Percentiles rank a stretch among this genome's conserved stretches.
Evolutionary conservation across 2,888 invertebrate genomes (phyloP).

Genomic region (Patella ulyssiponensis): DNA sequence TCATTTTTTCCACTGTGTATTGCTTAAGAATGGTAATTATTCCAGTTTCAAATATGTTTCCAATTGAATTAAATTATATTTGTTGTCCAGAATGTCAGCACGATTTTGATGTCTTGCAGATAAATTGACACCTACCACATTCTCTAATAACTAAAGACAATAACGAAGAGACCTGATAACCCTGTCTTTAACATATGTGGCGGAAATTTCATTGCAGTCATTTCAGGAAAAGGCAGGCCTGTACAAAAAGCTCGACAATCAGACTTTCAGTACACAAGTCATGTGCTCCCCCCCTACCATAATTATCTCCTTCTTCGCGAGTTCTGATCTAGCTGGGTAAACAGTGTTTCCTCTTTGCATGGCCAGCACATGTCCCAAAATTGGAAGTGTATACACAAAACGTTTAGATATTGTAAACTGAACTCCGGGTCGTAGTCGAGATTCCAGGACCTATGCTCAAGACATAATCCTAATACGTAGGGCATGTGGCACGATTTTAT

Average conservation of each 20-base stretch:
- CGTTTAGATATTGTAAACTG: background rate
- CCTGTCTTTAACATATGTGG: background rate
- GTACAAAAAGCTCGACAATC: conserved; percentile 2
- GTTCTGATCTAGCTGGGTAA: background rate
- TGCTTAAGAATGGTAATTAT: too few species aligned
- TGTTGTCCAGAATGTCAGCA: too few species aligned
- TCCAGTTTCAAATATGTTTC: too few species aligned
- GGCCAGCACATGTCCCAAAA: background rate
- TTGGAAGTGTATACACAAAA: background rate
- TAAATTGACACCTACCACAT: too few species aligned
- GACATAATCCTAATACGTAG: too few species aligned
- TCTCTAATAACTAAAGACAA: too few species aligned
- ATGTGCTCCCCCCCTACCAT: background rate
- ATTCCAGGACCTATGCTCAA: background rate
- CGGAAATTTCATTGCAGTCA: background rate
- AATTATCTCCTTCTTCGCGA: background rate
- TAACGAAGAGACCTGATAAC: background rate
- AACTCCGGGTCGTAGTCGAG: background rate
- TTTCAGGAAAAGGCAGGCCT: background rate
- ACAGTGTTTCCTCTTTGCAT: background rate
- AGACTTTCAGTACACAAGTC: background rate
- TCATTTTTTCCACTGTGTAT: too few species aligned
- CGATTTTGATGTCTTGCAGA: too few species aligned
- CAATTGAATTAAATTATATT: too few species aligned
- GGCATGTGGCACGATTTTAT: too few species aligned